phyloP scores from a whole-genome alignment of 2,113 vertebrate species.

The Pollachius pollachius region DNA sequence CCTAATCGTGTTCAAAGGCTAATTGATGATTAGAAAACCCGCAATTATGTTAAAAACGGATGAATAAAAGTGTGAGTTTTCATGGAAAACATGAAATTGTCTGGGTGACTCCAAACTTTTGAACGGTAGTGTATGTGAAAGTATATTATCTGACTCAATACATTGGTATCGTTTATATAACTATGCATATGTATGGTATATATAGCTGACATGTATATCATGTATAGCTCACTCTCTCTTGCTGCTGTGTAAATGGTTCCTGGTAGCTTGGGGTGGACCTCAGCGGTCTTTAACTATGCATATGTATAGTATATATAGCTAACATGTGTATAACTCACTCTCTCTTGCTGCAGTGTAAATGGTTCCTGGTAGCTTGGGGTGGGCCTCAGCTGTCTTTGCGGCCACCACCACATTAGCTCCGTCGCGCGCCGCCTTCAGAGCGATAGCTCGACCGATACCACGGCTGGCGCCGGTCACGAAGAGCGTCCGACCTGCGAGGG shows the following conservation, averaged over 20 bases:
- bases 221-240: constrained; percentile 84
- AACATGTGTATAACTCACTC: constrained; percentile 77
- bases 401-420: constrained; percentile 94
- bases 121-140: too few relatives aligned
- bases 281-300: constrained; percentile 75
- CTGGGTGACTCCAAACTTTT: too few relatives aligned
- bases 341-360: constrained; percentile 92
- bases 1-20: too few relatives aligned
- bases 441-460: constrained; percentile 96
- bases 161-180: too few relatives aligned
- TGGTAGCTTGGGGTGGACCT: constrained; percentile 85
- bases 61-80: too few relatives aligned
- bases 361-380: constrained; percentile 89
- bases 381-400: constrained; percentile 86
- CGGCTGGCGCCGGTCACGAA: constrained; percentile 96
- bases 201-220: neutral
- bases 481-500: constrained; percentile 87
- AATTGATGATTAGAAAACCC: too few relatives aligned
- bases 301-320: too few relatives aligned
- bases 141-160: too few relatives aligned
- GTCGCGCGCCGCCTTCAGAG: constrained; percentile 91
- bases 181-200: too few relatives aligned
- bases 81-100: too few relatives aligned
- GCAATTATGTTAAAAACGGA: too few relatives aligned
- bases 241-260: constrained; percentile 94